Evolutionary conservation across 1,140 invertebrate species (phyloP), one percentile per base, ranked within the genome.

Genomic region (Chrysopa pallens): DNA sequence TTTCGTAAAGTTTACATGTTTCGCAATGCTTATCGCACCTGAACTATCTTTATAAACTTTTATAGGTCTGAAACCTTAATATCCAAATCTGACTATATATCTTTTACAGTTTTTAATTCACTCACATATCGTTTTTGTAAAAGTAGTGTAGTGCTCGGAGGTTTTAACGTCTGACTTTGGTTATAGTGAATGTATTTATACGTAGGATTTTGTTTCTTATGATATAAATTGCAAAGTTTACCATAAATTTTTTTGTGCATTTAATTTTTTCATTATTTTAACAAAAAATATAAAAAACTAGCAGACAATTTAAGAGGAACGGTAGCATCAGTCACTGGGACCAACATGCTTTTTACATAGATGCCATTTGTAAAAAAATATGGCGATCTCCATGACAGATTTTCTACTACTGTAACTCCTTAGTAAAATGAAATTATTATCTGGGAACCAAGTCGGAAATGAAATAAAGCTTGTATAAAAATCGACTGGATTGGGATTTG

Each of bases 221-320:
- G 38, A 42, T 47, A 48, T 50, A 51, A 58, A 27, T 40, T 45
- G 6, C 62, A 46, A 11, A 47, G 39, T 43, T 46, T 50, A 11
- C 50, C 54, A 39, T 42, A 53, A 1, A 59, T 4, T 12, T 39
- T 48, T 35, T n/a, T n/a, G n/a, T n/a, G n/a, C n/a, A n/a, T n/a
- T n/a, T n/a, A n/a, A n/a, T n/a, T n/a, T n/a, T n/a, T 61, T 55
- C 29, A 50, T 43, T 38, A 48, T 58, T n/a, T n/a, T n/a, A n/a
- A n/a, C n/a, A 6, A 55, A 54, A 15, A 53, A 56, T 35, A 55
- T 62, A 13, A 55, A 61, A 45, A 52, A 59, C 12, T 57, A 48
- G 29, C 60, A 52, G 14, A 49, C 15, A 8, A 11, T 45, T 37
- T 55, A 46, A 6, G 37, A 46, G 8, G 51, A 59, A 52, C 55